Evolutionary conservation across 2,797 vertebrate species (phyloP).

Genomic region (Lacerta viridis): DNA sequence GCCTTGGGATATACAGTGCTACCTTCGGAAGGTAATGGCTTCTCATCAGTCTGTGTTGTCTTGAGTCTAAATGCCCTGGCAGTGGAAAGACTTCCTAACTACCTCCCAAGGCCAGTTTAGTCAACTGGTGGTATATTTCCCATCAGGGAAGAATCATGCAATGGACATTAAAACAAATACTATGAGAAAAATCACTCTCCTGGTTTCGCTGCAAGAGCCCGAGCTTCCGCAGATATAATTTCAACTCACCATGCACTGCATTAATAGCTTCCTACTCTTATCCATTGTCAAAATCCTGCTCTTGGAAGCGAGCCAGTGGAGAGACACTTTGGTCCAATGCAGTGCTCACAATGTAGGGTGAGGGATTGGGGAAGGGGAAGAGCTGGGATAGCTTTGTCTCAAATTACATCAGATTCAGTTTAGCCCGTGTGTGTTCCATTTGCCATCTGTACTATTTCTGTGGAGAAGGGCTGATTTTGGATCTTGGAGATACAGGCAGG

Average conservation of each 20-base stretch:
- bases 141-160: slow-evolving; percentile 32
- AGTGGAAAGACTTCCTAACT: slow-evolving; percentile 27
- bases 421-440: not conserved
- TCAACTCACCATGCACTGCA: slow-evolving; percentile 34
- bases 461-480: not conserved
- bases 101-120: slow-evolving; percentile 44
- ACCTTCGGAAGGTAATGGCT: slow-evolving; percentile 46
- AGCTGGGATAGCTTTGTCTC: not conserved
- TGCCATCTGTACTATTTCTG: not conserved
- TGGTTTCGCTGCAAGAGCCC: slow-evolving; percentile 38
- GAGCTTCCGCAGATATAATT: not conserved
- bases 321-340: slow-evolving; percentile 4
- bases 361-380: not conserved
- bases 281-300: slow-evolving; percentile 20
- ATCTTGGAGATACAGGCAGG: not conserved
- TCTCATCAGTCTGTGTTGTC: slow-evolving; percentile 38
- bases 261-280: not conserved
- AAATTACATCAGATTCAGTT: not conserved
- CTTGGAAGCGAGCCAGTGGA: slow-evolving; percentile 17
- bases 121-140: slow-evolving; percentile 50
- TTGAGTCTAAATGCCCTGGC: slow-evolving; percentile 40
- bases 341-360: not conserved
- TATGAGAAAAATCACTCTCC: slow-evolving; percentile 9
- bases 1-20: slow-evolving; percentile 51
- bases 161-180: not conserved